Conservation (phyloP, 2,797 vertebrate species). For the Orientallactaga sibirica region DNA sequence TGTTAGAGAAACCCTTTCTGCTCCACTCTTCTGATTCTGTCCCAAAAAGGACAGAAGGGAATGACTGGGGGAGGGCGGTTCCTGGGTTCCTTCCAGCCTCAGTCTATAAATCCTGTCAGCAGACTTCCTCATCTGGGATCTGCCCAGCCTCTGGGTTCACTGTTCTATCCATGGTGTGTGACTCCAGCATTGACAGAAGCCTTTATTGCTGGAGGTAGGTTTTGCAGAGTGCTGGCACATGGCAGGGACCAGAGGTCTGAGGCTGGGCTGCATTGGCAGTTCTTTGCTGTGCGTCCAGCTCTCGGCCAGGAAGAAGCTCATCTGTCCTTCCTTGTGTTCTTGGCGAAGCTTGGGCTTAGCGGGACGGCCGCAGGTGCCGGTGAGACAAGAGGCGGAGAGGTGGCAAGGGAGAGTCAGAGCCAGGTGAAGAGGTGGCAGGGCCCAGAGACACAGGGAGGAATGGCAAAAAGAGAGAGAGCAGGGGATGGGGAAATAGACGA, state of each 20-base stretch:
- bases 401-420: background rate
- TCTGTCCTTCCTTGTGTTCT: background rate
- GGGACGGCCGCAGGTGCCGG: constrained; percentile 45
- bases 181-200: constrained; percentile 73
- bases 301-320: constrained; percentile 3
- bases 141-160: constrained; percentile 48
- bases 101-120: background rate
- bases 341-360: background rate
- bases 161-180: constrained; percentile 48
- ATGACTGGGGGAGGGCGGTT: too few relatives aligned
- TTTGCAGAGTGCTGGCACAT: constrained; percentile 82
- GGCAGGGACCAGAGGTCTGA: constrained; percentile 71
- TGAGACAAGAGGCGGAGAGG: background rate
- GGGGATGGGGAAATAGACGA: background rate
- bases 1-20: background rate
- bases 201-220: constrained; percentile 73
- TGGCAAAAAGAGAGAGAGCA: background rate
- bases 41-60: background rate
- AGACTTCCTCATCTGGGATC: constrained; percentile 65
- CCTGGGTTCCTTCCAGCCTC: background rate
- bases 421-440: background rate
- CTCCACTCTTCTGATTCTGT: background rate
- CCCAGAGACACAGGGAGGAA: background rate
- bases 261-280: constrained; percentile 62
- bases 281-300: background rate